Evolutionary conservation across 2,888 invertebrate species (phyloP).

Genomic region (Drosophila maculinotata): DNA sequence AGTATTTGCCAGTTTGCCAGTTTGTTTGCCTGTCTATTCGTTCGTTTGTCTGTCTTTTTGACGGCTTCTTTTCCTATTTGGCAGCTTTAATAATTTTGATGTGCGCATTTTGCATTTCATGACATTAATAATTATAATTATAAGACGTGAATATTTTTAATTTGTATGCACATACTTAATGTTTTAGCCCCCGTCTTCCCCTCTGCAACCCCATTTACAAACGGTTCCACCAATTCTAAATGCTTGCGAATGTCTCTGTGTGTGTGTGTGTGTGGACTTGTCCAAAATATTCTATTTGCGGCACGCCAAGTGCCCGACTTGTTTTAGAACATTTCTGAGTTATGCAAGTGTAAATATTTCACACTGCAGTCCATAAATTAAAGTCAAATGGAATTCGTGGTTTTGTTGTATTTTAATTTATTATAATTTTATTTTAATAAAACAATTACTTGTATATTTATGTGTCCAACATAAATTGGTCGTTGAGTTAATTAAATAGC

Average conservation of each 20-base stretch:
- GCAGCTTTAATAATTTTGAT: constrained; percentile 50
- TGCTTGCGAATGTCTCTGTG: constrained; percentile 11
- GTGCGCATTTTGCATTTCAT: constrained; percentile 64
- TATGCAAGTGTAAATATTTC: constrained; percentile 56
- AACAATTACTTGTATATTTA: constrained; percentile 31
- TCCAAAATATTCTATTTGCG: constrained; percentile 57
- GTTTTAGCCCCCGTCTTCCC: constrained; percentile 3
- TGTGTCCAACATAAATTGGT: constrained; percentile 48
- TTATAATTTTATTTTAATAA: too few species aligned
- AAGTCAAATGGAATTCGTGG: constrained; percentile 27
- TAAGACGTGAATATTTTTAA: constrained; percentile 69
- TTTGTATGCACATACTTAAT: constrained; percentile 50
- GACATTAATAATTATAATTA: constrained; percentile 58
- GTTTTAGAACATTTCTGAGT: constrained; percentile 28
- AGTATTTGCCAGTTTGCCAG: constrained; percentile 13
- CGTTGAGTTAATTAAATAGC: constrained; percentile 16
- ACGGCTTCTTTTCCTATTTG: constrained; percentile 31
- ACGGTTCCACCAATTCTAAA: constrained; percentile 6
- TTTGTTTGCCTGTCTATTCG: constrained; percentile 7
- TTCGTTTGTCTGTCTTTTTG: too few species aligned
- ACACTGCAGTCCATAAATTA: constrained; percentile 30
- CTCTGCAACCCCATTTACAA: background rate
- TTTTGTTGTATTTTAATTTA: background rate
- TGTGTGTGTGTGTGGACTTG: constrained; percentile 26
- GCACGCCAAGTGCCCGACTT: constrained; percentile 37